These are phyloP conservation scores for Drosophila mayri DNA, from an alignment of 1,140 invertebrate genomes.

Conservation along the genomic window DNA sequence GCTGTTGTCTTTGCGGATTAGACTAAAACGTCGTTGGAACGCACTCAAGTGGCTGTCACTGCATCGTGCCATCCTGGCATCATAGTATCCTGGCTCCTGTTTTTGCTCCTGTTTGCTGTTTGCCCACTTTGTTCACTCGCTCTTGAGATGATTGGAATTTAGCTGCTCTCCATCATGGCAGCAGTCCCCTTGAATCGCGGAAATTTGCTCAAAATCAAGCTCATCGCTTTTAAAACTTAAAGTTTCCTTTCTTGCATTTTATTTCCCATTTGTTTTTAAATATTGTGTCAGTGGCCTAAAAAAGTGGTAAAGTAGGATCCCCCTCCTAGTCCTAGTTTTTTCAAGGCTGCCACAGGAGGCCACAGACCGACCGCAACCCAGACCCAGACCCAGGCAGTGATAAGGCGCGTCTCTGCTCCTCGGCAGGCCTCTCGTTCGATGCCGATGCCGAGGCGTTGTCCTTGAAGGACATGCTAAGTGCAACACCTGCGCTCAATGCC, in stretches of 20 bases:
- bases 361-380: not conserved
- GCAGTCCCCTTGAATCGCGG: not conserved
- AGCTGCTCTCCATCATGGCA: not conserved
- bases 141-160: slow-evolving; percentile 50
- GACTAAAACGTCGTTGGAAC: slow-evolving; percentile 63
- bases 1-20: slow-evolving; percentile 77
- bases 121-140: slow-evolving; percentile 29
- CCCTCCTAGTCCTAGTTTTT: not conserved
- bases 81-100: not conserved
- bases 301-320: not conserved
- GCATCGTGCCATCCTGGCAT: slow-evolving; percentile 32
- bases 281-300: not conserved
- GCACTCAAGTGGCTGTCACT: slow-evolving; percentile 69
- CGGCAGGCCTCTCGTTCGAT: slow-evolving; percentile 8
- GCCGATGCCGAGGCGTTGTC: slow-evolving; percentile 33
- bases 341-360: not conserved
- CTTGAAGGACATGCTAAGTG: slow-evolving; percentile 64
- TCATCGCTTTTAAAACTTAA: not conserved
- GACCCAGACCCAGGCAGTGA: slow-evolving; percentile 16
- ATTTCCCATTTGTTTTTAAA: not conserved
- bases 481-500: slow-evolving; percentile 75
- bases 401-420: slow-evolving; percentile 25
- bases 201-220: not conserved
- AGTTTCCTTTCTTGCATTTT: not conserved
- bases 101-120: slow-evolving; percentile 2